Base-by-base conservation (phyloP, 2,888 invertebrate species). In the Arenicola marina region DNA sequence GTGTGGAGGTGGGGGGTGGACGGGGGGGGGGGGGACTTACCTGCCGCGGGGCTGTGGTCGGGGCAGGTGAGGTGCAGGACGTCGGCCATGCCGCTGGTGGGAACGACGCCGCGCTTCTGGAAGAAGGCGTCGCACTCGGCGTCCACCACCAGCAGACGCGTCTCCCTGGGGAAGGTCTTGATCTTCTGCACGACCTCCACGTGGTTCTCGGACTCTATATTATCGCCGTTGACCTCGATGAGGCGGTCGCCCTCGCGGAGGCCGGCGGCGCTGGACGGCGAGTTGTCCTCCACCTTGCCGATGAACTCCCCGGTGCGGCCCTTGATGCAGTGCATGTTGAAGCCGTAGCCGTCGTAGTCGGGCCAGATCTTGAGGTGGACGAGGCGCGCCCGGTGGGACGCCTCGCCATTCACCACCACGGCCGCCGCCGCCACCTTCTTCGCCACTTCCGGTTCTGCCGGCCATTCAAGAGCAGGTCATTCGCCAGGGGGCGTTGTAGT, bases 321-420 rank as follows among this genome's bases (percentile, higher is more conserved):
- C 82, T 93, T 93, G 85, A 95, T 95, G 48, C 95, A 94, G 85
- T 96, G 95, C 72, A 97, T 86, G 85, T 96, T 96, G 85, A 97
- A 97, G 18, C 97, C 97, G 83, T 95, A 97, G 44, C 96, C 96
- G 84, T 95, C 94, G 84, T 94, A 94, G 81, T 91, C 89, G 60
- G 90, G 88, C 87, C 92, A 90, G 86, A 94, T 95, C 26, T 51
- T 51, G 15, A 69, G 90, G 86, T 32, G 33, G 53, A 28, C 15
- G 29, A 31, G 32, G 32, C 53, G 53, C 29, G 33, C 31, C 24
- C 32, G 7, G 15, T 53, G 29, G 15, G 53, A 15, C n/a, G n/a
- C n/a, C n/a, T n/a, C n/a, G n/a, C n/a, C n/a, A n/a, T n/a, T n/a
- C n/a, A n/a, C n/a, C n/a, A n/a, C n/a, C n/a, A n/a, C n/a, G n/a